Base-by-base conservation (phyloP, 2,888 invertebrate genomes). In the Macropis europaea region DNA sequence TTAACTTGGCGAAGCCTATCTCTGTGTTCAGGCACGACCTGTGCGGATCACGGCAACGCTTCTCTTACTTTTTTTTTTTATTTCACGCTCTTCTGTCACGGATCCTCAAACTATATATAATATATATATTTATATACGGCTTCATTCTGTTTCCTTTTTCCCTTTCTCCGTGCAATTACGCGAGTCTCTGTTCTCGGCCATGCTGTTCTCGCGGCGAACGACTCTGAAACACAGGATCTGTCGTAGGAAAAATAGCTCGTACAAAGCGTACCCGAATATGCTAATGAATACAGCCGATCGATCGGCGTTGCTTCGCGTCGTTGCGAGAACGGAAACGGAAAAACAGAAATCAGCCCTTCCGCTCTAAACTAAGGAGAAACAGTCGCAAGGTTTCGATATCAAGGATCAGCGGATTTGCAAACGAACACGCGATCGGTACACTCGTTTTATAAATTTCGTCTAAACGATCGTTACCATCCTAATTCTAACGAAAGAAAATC, bases 1-100 rank as follows among this genome's bases (percentile, higher is more conserved):
- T 75, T 78, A 59, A 72, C 72, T 79, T 71, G 73, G 67, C 77
- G 72, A 82, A 81, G 77, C 75, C 83, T 77, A 82, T 63, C 71
- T 76, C 61, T 64, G 50, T 77, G 52, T 61, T 78, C 79, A 81
- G 84, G 81, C 82, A 83, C 81, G 67, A 82, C 71, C 80, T 71
- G 73, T 77, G 76, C 76, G 56, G 52, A 62, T 47, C 63, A 43
- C 30, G 59, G 53, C 62, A 57, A 78, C 68, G 61, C 67, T 56
- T 53, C 45, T 67, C n/a, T n/a, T n/a, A n/a, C n/a, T n/a, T n/a
- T n/a, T n/a, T n/a, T n/a, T n/a, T n/a, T n/a, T n/a, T n/a, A n/a
- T n/a, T n/a, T n/a, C n/a, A n/a, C 67, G 54, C 63, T 43, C 57
- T 71, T 48, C 15, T 57, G 43, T 15, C 36, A 73, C 73, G 32